Conservation (phyloP, 1,140 invertebrate genomes). For the Agrilus planipennis region DNA sequence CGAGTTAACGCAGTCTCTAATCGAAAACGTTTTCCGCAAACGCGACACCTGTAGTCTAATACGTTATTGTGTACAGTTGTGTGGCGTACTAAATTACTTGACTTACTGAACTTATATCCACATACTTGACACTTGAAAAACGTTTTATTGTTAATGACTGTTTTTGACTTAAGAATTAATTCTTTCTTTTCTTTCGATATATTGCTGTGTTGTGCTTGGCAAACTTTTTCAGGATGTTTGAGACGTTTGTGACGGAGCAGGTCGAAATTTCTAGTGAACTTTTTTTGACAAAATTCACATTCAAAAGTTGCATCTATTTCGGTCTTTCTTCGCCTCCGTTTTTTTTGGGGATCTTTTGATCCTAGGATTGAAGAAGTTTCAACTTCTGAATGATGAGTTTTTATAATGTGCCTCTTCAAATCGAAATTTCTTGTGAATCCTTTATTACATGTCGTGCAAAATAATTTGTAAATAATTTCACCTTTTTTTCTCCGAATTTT, state of each 20-base stretch:
- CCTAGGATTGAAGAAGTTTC: background rate
- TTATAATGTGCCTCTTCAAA: slow-evolving; percentile 10
- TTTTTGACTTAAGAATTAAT: slow-evolving; percentile 1
- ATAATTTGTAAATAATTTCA: slow-evolving; percentile 9
- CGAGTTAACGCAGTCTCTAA: slow-evolving; percentile 16
- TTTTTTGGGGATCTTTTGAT: background rate
- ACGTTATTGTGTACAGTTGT: slow-evolving; percentile 37
- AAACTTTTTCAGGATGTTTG: slow-evolving; percentile 29
- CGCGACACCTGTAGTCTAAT: slow-evolving; percentile 39
- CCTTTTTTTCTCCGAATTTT: too few species aligned
- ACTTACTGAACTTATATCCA: slow-evolving; percentile 32
- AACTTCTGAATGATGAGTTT: slow-evolving; percentile 6
- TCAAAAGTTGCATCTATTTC: slow-evolving; percentile 9
- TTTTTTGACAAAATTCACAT: slow-evolving; percentile 22
- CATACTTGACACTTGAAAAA: slow-evolving; percentile 38
- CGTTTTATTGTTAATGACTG: slow-evolving; percentile 19
- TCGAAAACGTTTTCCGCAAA: slow-evolving; percentile 41
- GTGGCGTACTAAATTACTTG: slow-evolving; percentile 40
- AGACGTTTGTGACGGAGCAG: slow-evolving; percentile 19
- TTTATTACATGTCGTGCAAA: slow-evolving; percentile 13
- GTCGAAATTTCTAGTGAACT: slow-evolving; percentile 25
- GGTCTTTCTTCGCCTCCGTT: slow-evolving; percentile 4
- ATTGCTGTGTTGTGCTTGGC: too few species aligned
- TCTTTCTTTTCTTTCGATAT: background rate
- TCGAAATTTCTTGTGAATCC: slow-evolving; percentile 11